Conservation (phyloP, 2,797 vertebrate genomes). For the Cyprinella venusta region DNA sequence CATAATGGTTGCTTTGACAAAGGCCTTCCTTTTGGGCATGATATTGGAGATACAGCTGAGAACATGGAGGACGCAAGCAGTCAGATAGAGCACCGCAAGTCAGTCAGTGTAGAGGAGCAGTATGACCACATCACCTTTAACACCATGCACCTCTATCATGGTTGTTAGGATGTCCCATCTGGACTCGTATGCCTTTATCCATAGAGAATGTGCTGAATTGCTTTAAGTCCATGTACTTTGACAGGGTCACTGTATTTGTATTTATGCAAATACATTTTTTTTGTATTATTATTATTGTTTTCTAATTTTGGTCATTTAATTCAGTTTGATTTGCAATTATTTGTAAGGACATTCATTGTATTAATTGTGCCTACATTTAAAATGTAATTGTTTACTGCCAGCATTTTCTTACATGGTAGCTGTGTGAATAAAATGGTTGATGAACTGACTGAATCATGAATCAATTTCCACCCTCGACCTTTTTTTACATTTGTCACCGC, state of each 20-base stretch:
- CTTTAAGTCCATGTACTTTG: slow-evolving; percentile 3
- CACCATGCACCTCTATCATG: slow-evolving; percentile 90
- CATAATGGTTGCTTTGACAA: slow-evolving; percentile 71
- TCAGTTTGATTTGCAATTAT: slow-evolving; percentile 15
- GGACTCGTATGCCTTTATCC: slow-evolving; percentile 3
- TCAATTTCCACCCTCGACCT: neutral
- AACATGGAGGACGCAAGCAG: slow-evolving; percentile 84
- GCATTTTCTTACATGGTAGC: neutral
- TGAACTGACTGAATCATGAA: slow-evolving; percentile 21
- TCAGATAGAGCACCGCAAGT: slow-evolving; percentile 88
- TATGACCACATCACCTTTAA: slow-evolving; percentile 86
- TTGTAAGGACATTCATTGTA: slow-evolving; percentile 4
- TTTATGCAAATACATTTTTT: neutral
- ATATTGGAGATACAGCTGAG: slow-evolving; percentile 85
- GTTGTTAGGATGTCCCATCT: slow-evolving; percentile 77
- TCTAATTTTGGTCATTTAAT: slow-evolving; percentile 20
- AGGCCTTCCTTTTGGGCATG: slow-evolving; percentile 82
- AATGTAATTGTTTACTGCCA: slow-evolving; percentile 11
- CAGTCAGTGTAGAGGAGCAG: slow-evolving; percentile 84
- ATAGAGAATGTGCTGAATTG: slow-evolving; percentile 28
- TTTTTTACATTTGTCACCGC: neutral
- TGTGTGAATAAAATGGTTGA: slow-evolving; percentile 24
- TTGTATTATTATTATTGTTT: neutral
- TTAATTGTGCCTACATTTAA: slow-evolving; percentile 32
- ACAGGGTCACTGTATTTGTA: slow-evolving; percentile 9